Base-by-base conservation (phyloP, 2,797 vertebrate species). In the Neomorphus geoffroyi region DNA sequence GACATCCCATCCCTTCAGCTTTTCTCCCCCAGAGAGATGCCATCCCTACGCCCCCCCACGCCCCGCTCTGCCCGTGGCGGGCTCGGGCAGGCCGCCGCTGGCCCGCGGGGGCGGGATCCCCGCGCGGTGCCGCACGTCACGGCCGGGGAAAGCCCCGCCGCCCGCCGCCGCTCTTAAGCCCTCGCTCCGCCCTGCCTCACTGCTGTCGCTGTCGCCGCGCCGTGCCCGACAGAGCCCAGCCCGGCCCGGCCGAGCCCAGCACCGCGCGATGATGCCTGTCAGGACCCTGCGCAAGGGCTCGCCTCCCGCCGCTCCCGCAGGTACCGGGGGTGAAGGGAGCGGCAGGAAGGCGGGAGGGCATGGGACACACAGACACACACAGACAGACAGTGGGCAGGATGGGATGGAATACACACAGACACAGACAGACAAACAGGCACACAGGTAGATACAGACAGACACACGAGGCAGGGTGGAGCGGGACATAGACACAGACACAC, bases 211-310 rank as follows among this genome's bases (percentile, higher is more conserved):
- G 13, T 24, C 37, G 37, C 3, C 45, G 60, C 7, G 6, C n/a
- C 2, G 26, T 7, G 24, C 37, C 6, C 4, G 10, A 1, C 3
- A 41, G 56, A 18, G 19, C 57, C 2, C 51, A 18, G 19, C 50
- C 19, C 7, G 33, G n/a, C 1, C 3, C 51, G 15, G 19, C 57
- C 2, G 57, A 18, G 19, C 50, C 19, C 9, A 33, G n/a, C 54
- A 23, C 46, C 10, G 21, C 46, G 64, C 48, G 19, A 96, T 95
- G 96, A 75, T 97, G 88, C 91, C 96, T 0, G 80, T 78, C 37
- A 86, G 35, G 69, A 70, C 75, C 8, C 23, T 10, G 37, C 93
- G 94, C 53, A 96, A 95, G 23, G 0, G 41, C 3, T 24, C 72
- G 5, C 46, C 32, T 2, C 60, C 58, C 33, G 11, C 54, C 6